Percentiles rank a stretch among this genome's conserved stretches.
Conservation (phyloP, 2,797 vertebrate species). For the Acipenser oxyrinchus region DNA sequence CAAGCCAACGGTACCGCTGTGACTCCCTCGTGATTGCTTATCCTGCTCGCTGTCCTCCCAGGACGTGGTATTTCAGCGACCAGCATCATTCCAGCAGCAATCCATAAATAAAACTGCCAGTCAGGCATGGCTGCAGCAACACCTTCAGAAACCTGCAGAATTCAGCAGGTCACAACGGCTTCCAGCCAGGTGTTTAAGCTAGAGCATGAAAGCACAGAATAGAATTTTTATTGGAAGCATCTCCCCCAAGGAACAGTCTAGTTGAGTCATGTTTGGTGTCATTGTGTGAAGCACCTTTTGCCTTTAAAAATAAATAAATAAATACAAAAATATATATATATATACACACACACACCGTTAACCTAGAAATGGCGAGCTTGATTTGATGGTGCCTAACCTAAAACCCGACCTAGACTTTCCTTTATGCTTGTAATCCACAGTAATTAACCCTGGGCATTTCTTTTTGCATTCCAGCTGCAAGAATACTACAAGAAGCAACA, state of each 20-base stretch:
- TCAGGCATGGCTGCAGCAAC: conserved; percentile 1
- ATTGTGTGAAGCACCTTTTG: not conserved
- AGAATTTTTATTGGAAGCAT: conserved; percentile 9
- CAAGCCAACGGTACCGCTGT: not conserved
- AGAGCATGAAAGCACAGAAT: not conserved
- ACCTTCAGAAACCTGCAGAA: not conserved
- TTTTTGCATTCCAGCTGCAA: conserved; percentile 68
- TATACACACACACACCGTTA: not conserved
- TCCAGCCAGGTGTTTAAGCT: conserved; percentile 27
- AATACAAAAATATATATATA: too few species aligned
- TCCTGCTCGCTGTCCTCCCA: not conserved
- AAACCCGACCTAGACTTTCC: too few species aligned
- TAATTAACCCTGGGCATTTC: not conserved
- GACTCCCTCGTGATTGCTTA: not conserved
- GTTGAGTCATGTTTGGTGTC: conserved; percentile 16
- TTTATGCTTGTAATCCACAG: not conserved
- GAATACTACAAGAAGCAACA: conserved; percentile 99
- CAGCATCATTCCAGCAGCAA: conserved; percentile 20
- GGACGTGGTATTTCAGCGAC: conserved; percentile 8
- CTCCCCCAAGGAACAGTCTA: conserved; percentile 13
- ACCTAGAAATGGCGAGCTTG: too few species aligned
- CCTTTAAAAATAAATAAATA: too few species aligned
- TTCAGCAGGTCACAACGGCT: conserved; percentile 19
- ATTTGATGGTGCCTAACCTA: too few species aligned
- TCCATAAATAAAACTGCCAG: conserved; percentile 31